phyloP scores from a whole-genome alignment of 2,113 vertebrate species.

The Rana temporaria region DNA sequence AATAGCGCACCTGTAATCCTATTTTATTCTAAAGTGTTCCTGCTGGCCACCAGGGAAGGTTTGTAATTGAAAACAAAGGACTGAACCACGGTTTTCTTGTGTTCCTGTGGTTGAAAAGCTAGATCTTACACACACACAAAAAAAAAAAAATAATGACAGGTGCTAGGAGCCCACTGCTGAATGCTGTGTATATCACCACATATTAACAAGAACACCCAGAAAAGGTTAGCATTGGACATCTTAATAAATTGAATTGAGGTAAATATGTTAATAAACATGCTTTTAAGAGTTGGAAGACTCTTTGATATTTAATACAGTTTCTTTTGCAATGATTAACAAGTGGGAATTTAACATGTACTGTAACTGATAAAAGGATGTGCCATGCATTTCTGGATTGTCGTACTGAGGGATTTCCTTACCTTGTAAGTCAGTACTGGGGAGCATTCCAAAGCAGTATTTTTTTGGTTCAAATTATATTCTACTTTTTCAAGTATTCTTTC shows the following conservation, averaged over 20 bases:
- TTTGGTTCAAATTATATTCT: conserved; percentile 72
- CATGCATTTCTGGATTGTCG: conserved; percentile 80
- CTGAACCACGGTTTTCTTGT: conserved; percentile 79
- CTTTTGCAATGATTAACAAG: conserved; percentile 80
- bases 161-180: conserved; percentile 86
- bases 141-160: conserved; percentile 71
- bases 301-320: conserved; percentile 83
- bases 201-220: conserved; percentile 77
- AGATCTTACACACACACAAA: conserved; percentile 68
- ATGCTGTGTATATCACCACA: conserved; percentile 83
- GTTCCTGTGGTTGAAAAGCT: conserved; percentile 81
- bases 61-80: conserved; percentile 82
- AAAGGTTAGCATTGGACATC: conserved; percentile 81
- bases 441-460: conserved; percentile 81
- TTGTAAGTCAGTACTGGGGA: conserved; percentile 77
- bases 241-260: conserved; percentile 84
- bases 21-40: conserved; percentile 80
- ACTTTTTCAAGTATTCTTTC: conserved; percentile 70
- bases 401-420: conserved; percentile 74
- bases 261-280: conserved; percentile 82
- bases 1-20: conserved; percentile 83
- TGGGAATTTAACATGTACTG: conserved; percentile 78
- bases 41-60: conserved; percentile 80
- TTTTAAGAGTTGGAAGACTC: conserved; percentile 82
- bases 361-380: conserved; percentile 79